Conservation (phyloP, 2,113 vertebrate genomes). For the Meleagris gallopavo region DNA sequence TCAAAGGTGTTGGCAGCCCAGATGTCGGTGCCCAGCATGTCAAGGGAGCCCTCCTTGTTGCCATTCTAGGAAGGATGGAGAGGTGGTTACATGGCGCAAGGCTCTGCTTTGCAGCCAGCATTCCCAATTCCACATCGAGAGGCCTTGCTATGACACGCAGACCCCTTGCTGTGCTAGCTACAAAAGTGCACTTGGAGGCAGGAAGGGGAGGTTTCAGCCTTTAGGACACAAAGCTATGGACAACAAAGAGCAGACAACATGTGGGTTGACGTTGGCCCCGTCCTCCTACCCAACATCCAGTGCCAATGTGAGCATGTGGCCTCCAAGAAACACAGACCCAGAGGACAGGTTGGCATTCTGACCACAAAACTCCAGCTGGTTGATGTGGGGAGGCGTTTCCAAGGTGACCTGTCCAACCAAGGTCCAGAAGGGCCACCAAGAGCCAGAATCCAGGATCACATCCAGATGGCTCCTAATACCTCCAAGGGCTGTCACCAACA, state of each 20-base stretch:
- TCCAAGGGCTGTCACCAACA: neutral
- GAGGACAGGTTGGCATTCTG: neutral
- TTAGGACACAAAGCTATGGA: neutral
- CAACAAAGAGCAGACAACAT: accelerated
- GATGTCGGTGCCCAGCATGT: conserved; percentile 97
- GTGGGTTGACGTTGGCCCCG: neutral
- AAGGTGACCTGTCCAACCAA: neutral
- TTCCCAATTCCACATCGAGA: neutral
- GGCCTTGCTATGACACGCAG: neutral
- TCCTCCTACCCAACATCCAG: accelerated
- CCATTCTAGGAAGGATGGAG: conserved; percentile 85
- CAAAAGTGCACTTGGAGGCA: accelerated
- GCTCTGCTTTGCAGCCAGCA: too few relatives aligned
- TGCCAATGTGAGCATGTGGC: neutral
- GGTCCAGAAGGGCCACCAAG: neutral
- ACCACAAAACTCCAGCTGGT: neutral
- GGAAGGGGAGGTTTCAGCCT: neutral
- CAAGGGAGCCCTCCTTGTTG: conserved; percentile 88
- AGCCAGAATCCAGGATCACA: neutral
- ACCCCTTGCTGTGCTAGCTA: accelerated
- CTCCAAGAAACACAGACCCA: neutral
- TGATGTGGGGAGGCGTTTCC: neutral
- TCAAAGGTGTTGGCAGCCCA: conserved; percentile 98
- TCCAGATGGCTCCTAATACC: neutral
- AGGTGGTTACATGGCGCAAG: neutral